Conservation (phyloP, 1,140 invertebrate genomes). For the Belonocnema kinseyi region DNA sequence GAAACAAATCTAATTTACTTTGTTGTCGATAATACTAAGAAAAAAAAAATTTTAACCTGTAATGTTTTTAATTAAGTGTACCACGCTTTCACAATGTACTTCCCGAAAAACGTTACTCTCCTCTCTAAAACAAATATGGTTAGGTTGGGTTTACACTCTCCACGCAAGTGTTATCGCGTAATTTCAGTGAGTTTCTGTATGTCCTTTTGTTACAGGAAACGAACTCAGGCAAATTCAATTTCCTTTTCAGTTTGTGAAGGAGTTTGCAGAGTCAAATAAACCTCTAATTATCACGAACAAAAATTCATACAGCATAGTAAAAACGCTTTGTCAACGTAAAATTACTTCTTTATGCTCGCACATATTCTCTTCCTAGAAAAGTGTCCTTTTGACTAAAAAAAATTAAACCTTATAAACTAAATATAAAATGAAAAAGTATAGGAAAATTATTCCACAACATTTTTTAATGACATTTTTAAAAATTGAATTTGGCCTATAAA, state of each 20-base stretch:
- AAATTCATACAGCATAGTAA: not conserved
- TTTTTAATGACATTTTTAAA: too few relatives aligned
- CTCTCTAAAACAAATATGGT: slow-evolving; percentile 2
- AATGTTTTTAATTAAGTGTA: not conserved
- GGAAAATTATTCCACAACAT: too few relatives aligned
- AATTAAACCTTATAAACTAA: too few relatives aligned
- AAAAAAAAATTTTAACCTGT: not conserved
- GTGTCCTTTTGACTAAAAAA: too few relatives aligned
- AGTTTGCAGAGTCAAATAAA: slow-evolving; percentile 6
- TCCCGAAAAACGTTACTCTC: slow-evolving; percentile 2
- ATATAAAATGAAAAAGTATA: too few relatives aligned
- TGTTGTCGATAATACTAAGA: not conserved
- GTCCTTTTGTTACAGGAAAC: slow-evolving; percentile 6
- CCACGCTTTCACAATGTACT: not conserved
- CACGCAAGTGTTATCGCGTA: slow-evolving; percentile 6
- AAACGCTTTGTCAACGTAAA: not conserved
- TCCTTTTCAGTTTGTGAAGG: not conserved
- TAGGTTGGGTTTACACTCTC: slow-evolving; percentile 12
- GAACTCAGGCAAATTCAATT: slow-evolving; percentile 17
- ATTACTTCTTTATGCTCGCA: too few relatives aligned
- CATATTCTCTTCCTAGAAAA: too few relatives aligned
- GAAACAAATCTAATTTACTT: slow-evolving; percentile 23
- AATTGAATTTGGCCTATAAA: too few relatives aligned
- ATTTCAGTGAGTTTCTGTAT: not conserved
- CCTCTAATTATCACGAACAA: slow-evolving; percentile 3